Evolutionary conservation across 2,888 invertebrate genomes (phyloP), one percentile per base, ranked within the genome.

Genomic region (Eulithis prunata): DNA sequence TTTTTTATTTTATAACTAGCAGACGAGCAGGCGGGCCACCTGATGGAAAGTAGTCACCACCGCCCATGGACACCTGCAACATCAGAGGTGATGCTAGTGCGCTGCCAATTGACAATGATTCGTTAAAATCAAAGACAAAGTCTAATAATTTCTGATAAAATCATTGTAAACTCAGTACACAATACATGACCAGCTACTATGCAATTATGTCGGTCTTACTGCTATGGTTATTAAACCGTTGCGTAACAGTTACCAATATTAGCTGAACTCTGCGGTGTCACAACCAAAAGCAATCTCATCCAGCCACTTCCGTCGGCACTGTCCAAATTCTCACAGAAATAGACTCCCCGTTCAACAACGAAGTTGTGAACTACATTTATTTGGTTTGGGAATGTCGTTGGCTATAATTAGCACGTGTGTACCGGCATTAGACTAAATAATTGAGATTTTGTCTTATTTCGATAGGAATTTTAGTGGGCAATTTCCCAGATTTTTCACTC

Each of bases 281-380:
- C 52, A 52, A 52, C 52, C 52, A 14, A 41, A 38, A 54, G 52
- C 32, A 21, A 45, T 65, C 63, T 67, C 68, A 66, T 68, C 58
- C 46, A 46, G 47, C 58, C 41, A 59, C 71, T 71, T 71, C 73
- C 73, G 68, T 62, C 62, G 53, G 65, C 41, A 41, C 41, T 62
- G 66, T 54, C 52, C 56, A 49, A 60, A 71, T 67, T 66, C 66
- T 58, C 64, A 53, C 58, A 63, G 57, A 60, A 65, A 69, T 66
- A 70, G 60, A 64, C 32, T 68, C 63, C 68, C 14, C 7, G 47
- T 13, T 47, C 47, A 47, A 70, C 65, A 73, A 51, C 69, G 60
- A 56, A 64, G 60, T 66, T 71, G 73, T 69, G 70, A 69, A 73
- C 73, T 67, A 71, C 57, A 73, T 73, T 66, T 68, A 70, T 71